These are phyloP conservation scores for Meandrina meandrites DNA, from an alignment of 92 coral and sea anemone species.

Conservation along the genomic window DNA sequence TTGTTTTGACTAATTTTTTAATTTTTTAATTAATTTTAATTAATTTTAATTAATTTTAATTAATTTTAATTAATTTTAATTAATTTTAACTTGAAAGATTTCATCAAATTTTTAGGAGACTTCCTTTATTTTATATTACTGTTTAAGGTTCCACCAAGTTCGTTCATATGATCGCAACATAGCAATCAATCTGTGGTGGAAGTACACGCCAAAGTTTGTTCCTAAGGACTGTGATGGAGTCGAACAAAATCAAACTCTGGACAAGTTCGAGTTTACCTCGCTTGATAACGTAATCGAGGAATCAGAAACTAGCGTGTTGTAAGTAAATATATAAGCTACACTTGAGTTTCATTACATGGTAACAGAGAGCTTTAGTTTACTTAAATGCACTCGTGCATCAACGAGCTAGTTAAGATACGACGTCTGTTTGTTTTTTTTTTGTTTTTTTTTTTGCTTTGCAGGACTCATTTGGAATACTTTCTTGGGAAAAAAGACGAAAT, in stretches of 20 bases:
- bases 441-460: neutral
- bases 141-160: slow-evolving; percentile 90
- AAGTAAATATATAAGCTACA: slow-evolving; percentile 31
- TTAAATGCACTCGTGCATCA: no score
- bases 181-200: slow-evolving; percentile 94
- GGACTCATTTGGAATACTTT: slow-evolving; percentile 1
- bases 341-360: neutral
- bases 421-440: no score
- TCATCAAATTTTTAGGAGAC: no score
- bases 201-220: slow-evolving; percentile 56
- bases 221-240: slow-evolving; percentile 79
- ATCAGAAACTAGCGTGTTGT: slow-evolving; percentile 59
- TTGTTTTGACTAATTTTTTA: no score
- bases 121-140: neutral
- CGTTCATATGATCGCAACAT: slow-evolving; percentile 90
- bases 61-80: no score
- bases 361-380: neutral
- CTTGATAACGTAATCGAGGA: slow-evolving; percentile 10
- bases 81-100: no score
- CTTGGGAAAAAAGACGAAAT: slow-evolving; percentile 28
- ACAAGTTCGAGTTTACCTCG: slow-evolving; percentile 66
- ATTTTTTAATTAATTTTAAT: no score
- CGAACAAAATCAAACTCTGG: slow-evolving; percentile 64
- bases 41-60: no score
- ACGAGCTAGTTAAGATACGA: no score